These are phyloP conservation scores for Itoplectis maculator DNA, from an alignment of 2,888 invertebrate species.

Conservation along the genomic window DNA sequence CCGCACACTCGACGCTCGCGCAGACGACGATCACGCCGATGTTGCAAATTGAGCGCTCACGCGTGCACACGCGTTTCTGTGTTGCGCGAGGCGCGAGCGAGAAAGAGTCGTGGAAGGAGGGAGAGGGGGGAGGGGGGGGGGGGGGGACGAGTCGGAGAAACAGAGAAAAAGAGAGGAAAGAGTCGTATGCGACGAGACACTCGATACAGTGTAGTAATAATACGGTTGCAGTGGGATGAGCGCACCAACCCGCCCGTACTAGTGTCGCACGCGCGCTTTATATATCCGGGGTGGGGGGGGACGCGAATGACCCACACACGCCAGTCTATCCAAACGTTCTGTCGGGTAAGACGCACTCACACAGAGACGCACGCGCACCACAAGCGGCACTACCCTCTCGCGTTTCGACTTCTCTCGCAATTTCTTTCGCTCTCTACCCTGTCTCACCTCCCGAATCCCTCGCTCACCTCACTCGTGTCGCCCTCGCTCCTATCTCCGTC, in stretches of 20 bases:
- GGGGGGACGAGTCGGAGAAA: neutral
- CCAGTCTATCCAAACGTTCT: neutral
- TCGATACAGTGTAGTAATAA: constrained; percentile 17
- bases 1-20: constrained; percentile 59
- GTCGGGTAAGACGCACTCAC: neutral
- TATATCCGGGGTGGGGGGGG: constrained; percentile 13
- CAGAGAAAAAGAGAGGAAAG: neutral
- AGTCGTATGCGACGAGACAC: constrained; percentile 5
- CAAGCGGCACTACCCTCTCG: constrained; percentile 3
- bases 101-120: too few species aligned
- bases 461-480: constrained; percentile 29
- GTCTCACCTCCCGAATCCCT: neutral
- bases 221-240: constrained; percentile 22
- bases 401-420: constrained; percentile 3
- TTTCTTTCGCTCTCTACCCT: constrained; percentile 9
- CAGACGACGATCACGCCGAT: constrained; percentile 7
- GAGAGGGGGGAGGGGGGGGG: too few species aligned
- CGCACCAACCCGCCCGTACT: constrained; percentile 20
- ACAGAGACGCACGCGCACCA: too few species aligned
- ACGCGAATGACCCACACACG: constrained; percentile 20
- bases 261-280: constrained; percentile 33
- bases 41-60: constrained; percentile 35
- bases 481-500: constrained; percentile 56
- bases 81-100: neutral
- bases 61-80: constrained; percentile 8